Evolutionary conservation across 1,140 invertebrate genomes (phyloP).

Genomic region (Pteromalus puparum): DNA sequence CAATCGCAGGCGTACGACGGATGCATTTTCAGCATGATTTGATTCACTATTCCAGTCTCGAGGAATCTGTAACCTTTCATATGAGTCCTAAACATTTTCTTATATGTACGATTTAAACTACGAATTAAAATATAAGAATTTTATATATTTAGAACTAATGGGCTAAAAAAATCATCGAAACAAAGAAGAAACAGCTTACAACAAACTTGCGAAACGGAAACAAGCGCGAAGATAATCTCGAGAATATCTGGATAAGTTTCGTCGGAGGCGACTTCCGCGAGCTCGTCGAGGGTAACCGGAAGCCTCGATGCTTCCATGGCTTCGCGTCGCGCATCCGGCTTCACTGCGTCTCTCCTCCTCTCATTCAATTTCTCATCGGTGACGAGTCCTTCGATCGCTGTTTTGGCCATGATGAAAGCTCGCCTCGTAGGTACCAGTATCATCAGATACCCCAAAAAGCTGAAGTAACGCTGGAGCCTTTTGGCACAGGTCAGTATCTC

Average conservation of each 20-base stretch:
- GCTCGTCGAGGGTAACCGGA: slow-evolving; percentile 54
- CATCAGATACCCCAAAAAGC: slow-evolving; percentile 60
- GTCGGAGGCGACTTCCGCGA: slow-evolving; percentile 50
- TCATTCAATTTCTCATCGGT: not conserved
- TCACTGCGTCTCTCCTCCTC: slow-evolving; percentile 44
- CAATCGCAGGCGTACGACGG: slow-evolving; percentile 51
- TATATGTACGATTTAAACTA: too few relatives aligned
- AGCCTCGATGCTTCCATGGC: slow-evolving; percentile 61
- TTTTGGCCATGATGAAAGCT: not conserved
- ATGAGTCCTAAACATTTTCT: not conserved
- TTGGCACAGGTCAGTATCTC: slow-evolving; percentile 50
- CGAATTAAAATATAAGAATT: too few relatives aligned
- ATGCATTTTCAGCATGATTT: slow-evolving; percentile 60
- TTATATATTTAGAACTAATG: too few relatives aligned
- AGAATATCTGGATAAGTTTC: slow-evolving; percentile 56
- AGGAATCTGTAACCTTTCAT: slow-evolving; percentile 64
- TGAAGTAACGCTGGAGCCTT: slow-evolving; percentile 62
- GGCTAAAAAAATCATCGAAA: not conserved
- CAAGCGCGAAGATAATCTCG: slow-evolving; percentile 56
- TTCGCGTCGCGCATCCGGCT: slow-evolving; percentile 51
- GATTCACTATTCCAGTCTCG: slow-evolving; percentile 58
- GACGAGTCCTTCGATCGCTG: not conserved
- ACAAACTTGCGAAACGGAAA: slow-evolving; percentile 54
- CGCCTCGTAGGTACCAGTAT: slow-evolving; percentile 51
- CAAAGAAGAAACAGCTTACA: slow-evolving; percentile 57